phyloP scores from a whole-genome alignment of 2,113 vertebrate species.

The Catagonus wagneri region DNA sequence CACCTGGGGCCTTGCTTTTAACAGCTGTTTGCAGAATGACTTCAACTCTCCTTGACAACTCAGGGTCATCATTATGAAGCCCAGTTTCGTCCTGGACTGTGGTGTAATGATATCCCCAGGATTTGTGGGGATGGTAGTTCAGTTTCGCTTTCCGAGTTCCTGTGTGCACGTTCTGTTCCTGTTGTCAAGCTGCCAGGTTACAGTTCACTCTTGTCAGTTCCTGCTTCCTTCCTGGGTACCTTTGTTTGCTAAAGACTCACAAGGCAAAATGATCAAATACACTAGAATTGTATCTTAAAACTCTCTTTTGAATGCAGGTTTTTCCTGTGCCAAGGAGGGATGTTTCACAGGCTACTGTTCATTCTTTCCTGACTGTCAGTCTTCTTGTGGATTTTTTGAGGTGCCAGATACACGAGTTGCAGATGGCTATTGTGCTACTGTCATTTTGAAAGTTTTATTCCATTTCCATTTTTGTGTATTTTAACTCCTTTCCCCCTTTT shows the following conservation, averaged over 20 bases:
- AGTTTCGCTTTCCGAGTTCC: not conserved
- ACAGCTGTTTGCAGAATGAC: not conserved
- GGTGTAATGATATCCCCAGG: not conserved
- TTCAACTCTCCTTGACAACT: not conserved
- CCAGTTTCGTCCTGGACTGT: not conserved
- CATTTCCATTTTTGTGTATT: not conserved
- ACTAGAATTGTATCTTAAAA: not conserved
- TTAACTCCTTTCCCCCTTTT: not conserved
- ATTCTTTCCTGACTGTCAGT: not conserved
- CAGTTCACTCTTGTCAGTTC: not conserved
- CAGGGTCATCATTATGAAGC: not conserved
- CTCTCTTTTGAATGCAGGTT: not conserved
- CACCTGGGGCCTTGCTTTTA: not conserved
- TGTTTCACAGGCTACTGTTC: not conserved
- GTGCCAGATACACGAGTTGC: not conserved
- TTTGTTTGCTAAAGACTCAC: not conserved
- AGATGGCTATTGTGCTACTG: not conserved
- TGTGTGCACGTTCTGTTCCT: not conserved
- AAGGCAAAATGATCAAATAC: not conserved
- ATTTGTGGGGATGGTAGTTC: not conserved
- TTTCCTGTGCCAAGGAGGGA: not conserved
- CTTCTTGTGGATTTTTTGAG: not conserved
- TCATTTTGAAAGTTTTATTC: constrained; percentile 16
- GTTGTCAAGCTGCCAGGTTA: not conserved
- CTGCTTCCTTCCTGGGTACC: not conserved